phyloP scores from a whole-genome alignment of 1,140 invertebrate genomes.

The Leptinotarsa lineolata region DNA sequence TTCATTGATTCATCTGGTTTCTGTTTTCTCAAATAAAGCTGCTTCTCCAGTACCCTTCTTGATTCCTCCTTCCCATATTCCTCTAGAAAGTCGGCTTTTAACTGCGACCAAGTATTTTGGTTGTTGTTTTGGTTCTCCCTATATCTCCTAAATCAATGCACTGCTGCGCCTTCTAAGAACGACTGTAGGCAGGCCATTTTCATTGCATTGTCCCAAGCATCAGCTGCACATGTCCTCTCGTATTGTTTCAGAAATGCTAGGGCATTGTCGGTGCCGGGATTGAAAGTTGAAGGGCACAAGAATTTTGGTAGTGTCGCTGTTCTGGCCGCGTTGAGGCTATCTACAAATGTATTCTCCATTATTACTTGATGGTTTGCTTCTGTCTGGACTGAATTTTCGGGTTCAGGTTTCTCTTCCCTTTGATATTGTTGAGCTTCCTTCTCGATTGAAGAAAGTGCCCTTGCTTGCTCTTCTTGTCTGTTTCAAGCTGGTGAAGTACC shows the following conservation, averaged over 20 bases:
- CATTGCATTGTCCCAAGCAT: not conserved
- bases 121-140: not conserved
- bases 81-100: not conserved
- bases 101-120: not conserved
- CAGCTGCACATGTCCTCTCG: not conserved
- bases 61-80: not conserved
- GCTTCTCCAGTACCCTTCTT: not conserved
- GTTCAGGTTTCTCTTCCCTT: too few species aligned
- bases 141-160: not conserved
- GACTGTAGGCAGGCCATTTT: not conserved
- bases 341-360: not conserved
- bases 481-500: not conserved
- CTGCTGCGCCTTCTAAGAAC: not conserved
- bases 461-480: not conserved
- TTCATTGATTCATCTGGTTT: not conserved
- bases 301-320: not conserved
- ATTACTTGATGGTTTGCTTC: not conserved
- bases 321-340: not conserved
- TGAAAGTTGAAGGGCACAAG: conserved; percentile 12
- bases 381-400: too few species aligned
- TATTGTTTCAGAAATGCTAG: not conserved
- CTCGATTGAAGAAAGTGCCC: not conserved
- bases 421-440: not conserved
- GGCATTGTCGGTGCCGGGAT: not conserved
- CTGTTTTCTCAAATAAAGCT: not conserved